Evolutionary conservation across 2,888 invertebrate species (phyloP), one percentile per base, ranked within the genome.

Genomic region (Leucoma salicis): DNA sequence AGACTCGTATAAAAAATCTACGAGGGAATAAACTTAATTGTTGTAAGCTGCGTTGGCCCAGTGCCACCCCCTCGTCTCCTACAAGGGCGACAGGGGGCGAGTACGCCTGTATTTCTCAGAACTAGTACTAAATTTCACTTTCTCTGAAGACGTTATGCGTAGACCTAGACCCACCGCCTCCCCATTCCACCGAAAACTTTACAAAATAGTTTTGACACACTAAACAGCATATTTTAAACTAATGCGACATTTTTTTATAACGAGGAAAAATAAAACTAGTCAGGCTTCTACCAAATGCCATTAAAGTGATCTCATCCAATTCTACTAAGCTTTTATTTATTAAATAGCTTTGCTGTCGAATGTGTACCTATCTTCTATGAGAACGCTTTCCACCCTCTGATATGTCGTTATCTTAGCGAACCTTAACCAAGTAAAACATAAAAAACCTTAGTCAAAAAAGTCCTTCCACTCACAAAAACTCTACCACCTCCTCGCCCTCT

Each of bases 81-180:
- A 66, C 63, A 70, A 69, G 74, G 73, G 58, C 61, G 66, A 71
- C 76, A 70, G 66, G 77, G 61, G 56, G 61, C 63, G 66, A 66
- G 71, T 73, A 61, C 66, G 71, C 82, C 86, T 85, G 87, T 86
- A 84, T 87, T 88, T 82, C 87, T 82, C 83, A 84, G 77, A 88
- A 88, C 83, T 89, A 86, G 88, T 78, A 83, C 87, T 84, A 87
- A 89, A 88, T 89, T 89, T 89, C 89, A 88, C 89, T 89, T 89
- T 89, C 89, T 82, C 80, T 75, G 78, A 88, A 87, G 89, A 88
- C 82, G 83, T 58, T 80, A 78, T 87, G 85, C 86, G 88, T 88
- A 83, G 80, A 83, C 70, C 73, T 74, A 73, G 53, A 64, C 63
- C 70, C 63, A 70, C 67, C 63, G 70, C 69, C 67, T n/a, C n/a